Base-by-base conservation (phyloP, 1,140 invertebrate species). In the Palaemon carinicauda region DNA sequence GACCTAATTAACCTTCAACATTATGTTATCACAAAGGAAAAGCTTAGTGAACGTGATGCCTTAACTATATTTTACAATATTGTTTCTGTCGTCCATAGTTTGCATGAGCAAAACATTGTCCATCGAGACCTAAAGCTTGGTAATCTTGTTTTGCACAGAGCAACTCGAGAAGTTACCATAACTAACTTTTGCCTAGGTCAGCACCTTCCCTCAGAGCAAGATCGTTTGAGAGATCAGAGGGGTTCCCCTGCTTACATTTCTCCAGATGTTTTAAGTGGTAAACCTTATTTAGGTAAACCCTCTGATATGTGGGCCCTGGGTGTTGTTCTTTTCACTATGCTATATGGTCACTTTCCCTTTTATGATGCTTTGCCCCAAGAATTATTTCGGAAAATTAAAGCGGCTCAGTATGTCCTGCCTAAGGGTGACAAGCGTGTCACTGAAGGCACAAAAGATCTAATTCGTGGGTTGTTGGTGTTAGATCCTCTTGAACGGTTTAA, bases 241-340 rank as follows among this genome's bases (percentile, higher is more conserved):
- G 96, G 96, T 1, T 96, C 95, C 65, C 96, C 96, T 54, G 96
- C 96, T 0, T 97, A 96, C 90, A 96, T 96, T 89, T 96, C 95
- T 31, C 96, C 96, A 1, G 96, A 96, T 92, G 95, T 96, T 12
- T 92, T 96, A 29, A 94, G 94, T 92, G 96, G 95, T 89, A 94
- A 94, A 91, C 94, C 94, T 27, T 95, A 95, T 90, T 90, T 94
- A 33, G 95, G 94, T 90, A 90, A 96, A 91, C 95, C 96, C 0
- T 96, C 95, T 50, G 96, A 97, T 90, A 96, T 96, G 95, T 97
- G 96, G 96, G 95, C 96, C 4, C 90, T 96, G 2, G 96, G 96
- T 9, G 95, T 97, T 29, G 95, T 96, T 5, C 91, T 96, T 9
- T 97, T 95, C 91, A 96, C 96, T 1, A 96, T 96, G 95, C 92